Evolutionary conservation across 2,888 invertebrate species (phyloP).

Genomic region (Globia sparganii): DNA sequence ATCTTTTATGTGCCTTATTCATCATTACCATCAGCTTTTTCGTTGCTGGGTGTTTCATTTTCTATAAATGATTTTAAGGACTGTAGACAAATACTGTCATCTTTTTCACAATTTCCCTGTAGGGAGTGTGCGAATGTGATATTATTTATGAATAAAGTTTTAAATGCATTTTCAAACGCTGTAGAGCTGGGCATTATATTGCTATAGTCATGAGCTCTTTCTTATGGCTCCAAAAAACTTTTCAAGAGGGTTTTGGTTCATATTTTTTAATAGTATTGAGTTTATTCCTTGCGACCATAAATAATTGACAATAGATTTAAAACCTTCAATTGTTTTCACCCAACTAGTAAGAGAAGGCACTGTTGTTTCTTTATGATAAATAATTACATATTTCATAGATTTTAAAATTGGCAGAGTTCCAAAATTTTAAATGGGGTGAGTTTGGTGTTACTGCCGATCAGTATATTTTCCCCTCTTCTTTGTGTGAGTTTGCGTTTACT

Average conservation of each 20-base stretch:
- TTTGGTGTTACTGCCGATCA: not conserved
- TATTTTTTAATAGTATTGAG: not conserved
- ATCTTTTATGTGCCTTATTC: too few species aligned
- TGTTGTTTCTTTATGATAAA: not conserved
- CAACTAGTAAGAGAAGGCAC: not conserved
- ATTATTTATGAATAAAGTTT: too few species aligned
- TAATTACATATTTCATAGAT: not conserved
- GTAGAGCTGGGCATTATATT: not conserved
- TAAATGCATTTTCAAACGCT: too few species aligned
- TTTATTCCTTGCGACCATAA: not conserved
- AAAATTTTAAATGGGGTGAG: not conserved
- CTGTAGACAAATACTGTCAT: too few species aligned
- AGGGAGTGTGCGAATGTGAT: too few species aligned
- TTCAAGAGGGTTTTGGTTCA: not conserved
- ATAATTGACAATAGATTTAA: not conserved
- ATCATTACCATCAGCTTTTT: too few species aligned
- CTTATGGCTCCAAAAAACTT: not conserved
- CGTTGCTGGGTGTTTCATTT: too few species aligned
- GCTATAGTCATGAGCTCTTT: not conserved
- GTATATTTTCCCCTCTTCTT: not conserved
- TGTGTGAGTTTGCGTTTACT: not conserved
- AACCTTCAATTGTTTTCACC: not conserved
- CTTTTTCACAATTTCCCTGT: too few species aligned
- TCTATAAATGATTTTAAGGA: too few species aligned
- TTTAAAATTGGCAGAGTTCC: not conserved